These are phyloP conservation scores for Pelecanus crispus DNA, from an alignment of 2,113 vertebrate species.

Conservation along the genomic window DNA sequence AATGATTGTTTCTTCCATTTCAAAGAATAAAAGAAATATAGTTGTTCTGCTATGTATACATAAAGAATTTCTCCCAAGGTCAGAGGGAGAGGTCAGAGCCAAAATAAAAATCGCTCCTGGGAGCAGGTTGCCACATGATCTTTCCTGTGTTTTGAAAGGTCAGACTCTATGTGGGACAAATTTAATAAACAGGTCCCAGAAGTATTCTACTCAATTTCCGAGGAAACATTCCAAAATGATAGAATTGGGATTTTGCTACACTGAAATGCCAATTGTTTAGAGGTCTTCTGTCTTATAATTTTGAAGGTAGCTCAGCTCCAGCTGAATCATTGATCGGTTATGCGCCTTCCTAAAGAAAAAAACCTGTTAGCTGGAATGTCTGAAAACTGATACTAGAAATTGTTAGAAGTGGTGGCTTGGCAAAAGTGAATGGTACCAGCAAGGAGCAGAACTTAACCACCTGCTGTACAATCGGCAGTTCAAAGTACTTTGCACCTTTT, in stretches of 20 bases:
- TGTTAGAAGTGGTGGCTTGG: background rate
- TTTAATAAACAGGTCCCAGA: constrained; percentile 56
- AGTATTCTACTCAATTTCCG: constrained; percentile 23
- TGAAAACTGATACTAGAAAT: background rate
- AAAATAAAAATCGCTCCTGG: constrained; percentile 26
- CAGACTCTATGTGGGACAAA: constrained; percentile 38
- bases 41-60: background rate
- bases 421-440: background rate
- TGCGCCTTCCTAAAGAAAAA: background rate
- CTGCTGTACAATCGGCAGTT: background rate
- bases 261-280: constrained; percentile 32
- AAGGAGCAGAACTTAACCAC: background rate
- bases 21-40: background rate
- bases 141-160: constrained; percentile 54
- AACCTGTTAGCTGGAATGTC: background rate
- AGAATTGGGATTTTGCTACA: constrained; percentile 2
- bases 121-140: constrained; percentile 31
- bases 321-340: background rate
- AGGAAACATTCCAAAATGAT: background rate
- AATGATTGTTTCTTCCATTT: background rate
- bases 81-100: constrained; percentile 9
- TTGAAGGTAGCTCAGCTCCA: background rate
- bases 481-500: background rate
- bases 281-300: constrained; percentile 23
- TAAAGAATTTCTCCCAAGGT: constrained; percentile 35